Evolutionary conservation across 2,113 vertebrate genomes (phyloP).

Genomic region (Agapornis roseicollis): DNA sequence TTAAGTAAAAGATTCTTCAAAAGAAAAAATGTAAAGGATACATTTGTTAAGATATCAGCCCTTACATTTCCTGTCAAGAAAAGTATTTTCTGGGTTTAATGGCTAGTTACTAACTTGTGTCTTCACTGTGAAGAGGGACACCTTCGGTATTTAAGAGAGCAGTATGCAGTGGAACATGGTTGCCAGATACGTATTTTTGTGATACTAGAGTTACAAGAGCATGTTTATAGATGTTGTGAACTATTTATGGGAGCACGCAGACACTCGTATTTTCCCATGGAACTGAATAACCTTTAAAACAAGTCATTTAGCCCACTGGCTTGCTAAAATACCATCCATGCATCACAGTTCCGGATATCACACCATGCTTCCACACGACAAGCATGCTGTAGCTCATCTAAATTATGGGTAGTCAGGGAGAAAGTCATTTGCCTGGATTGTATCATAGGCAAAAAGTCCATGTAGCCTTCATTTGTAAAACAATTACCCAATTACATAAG

Average conservation of each 20-base stretch:
- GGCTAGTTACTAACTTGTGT: background rate
- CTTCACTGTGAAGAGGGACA: background rate
- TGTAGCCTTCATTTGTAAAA: background rate
- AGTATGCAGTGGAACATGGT: background rate
- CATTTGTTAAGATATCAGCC: background rate
- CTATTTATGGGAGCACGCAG: background rate
- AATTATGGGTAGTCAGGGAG: background rate
- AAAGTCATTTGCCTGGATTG: background rate
- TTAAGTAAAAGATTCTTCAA: background rate
- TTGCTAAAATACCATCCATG: background rate
- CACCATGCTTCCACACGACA: background rate
- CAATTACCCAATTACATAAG: background rate
- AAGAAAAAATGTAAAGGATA: background rate
- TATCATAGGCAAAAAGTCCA: background rate
- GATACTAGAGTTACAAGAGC: constrained; percentile 5
- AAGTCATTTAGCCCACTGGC: background rate
- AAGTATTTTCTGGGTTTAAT: background rate
- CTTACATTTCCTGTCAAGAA: background rate
- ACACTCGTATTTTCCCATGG: background rate
- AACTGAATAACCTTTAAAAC: background rate
- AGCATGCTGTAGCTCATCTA: background rate
- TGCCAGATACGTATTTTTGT: background rate
- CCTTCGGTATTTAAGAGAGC: background rate
- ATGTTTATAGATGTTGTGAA: constrained; percentile 24
- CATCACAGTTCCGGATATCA: background rate